These are phyloP conservation scores for Euleptes europaea DNA, from an alignment of 2,113 vertebrate species.

Conservation along the genomic window DNA sequence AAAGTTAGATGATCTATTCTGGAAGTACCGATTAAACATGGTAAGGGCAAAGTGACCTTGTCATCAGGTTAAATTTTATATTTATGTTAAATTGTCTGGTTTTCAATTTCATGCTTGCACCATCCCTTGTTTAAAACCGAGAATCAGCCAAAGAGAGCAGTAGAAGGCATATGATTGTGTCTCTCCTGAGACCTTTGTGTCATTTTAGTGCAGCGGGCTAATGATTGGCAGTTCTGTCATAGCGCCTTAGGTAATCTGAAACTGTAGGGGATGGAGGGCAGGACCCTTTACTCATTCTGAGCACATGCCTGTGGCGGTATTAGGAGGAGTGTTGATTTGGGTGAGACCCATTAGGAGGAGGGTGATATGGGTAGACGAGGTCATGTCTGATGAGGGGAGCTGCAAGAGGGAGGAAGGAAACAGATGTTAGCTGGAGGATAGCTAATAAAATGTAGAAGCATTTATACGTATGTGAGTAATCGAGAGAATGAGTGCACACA, in stretches of 20 bases:
- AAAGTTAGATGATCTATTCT: background rate
- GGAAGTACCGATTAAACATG: too few relatives aligned
- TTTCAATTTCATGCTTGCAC: background rate
- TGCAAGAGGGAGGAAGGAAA: background rate
- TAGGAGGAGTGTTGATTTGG: background rate
- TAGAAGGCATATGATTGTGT: background rate
- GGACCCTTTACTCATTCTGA: background rate
- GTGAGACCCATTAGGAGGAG: background rate
- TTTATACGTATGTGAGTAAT: too few relatives aligned
- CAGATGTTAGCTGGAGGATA: too few relatives aligned
- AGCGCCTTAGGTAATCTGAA: background rate
- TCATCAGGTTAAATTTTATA: background rate
- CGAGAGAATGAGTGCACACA: too few relatives aligned
- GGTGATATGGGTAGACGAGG: background rate
- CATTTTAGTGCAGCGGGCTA: background rate
- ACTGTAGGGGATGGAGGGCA: too few relatives aligned
- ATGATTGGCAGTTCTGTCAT: background rate
- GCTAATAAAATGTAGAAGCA: background rate
- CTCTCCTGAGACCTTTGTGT: background rate
- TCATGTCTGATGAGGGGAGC: background rate
- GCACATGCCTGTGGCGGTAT: background rate
- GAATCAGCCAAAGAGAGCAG: background rate
- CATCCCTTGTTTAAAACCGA: background rate
- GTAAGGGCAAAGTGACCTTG: background rate
- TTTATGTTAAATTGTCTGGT: background rate